Conservation (phyloP, 2,113 vertebrate species). For the Gnathonemus echidnorhynchus region DNA sequence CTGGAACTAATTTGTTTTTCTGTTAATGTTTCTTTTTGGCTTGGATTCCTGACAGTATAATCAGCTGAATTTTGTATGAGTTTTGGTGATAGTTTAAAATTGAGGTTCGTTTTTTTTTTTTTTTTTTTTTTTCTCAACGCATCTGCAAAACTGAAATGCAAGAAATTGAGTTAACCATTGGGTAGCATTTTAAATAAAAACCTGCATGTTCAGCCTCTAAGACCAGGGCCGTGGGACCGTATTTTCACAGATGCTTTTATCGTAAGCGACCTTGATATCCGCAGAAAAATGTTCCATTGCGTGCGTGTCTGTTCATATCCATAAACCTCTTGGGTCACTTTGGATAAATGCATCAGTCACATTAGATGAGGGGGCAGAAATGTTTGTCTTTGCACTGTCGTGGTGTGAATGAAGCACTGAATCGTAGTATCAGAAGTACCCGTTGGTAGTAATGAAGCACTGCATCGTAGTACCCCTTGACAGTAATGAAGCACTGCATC, state of each 20-base stretch:
- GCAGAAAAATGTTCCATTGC: neutral
- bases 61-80: neutral
- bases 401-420: neutral
- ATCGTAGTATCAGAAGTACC: neutral
- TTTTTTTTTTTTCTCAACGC: neutral
- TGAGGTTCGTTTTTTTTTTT: neutral
- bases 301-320: neutral
- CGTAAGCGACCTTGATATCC: neutral
- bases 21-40: neutral
- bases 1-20: conserved; percentile 1
- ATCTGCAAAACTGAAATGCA: neutral
- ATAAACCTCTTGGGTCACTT: neutral
- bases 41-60: neutral
- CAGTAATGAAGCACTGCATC: neutral
- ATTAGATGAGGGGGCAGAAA: neutral
- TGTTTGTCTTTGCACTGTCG: neutral
- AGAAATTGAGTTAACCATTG: neutral
- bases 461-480: too few species aligned
- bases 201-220: neutral
- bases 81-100: neutral
- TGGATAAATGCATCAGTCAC: neutral
- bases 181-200: neutral
- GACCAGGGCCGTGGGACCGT: neutral
- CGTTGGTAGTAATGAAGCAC: neutral
- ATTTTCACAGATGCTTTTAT: neutral